Evolutionary conservation across 1,140 invertebrate genomes (phyloP).

Genomic region (Lanistes nyassanus): DNA sequence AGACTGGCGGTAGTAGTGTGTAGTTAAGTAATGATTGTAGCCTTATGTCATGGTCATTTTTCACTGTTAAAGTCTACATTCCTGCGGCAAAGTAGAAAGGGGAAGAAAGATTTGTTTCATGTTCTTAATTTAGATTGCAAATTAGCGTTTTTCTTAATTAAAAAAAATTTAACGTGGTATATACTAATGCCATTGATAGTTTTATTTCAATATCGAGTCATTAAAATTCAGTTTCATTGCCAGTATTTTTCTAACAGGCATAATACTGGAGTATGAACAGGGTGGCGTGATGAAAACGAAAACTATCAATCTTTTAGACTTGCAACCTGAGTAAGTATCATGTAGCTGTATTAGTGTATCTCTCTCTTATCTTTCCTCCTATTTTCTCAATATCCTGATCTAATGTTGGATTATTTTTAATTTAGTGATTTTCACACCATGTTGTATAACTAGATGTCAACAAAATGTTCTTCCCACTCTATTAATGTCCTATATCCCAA

Average conservation of each 20-base stretch:
- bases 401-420: no score
- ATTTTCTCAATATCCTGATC: neutral
- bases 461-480: no score
- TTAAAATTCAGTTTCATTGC: no score
- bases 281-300: slow-evolving; percentile 66
- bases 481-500: no score
- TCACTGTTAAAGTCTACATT: neutral
- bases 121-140: neutral
- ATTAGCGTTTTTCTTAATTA: neutral
- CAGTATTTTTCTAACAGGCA: slow-evolving; percentile 57
- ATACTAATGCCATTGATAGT: neutral
- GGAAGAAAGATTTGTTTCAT: no score
- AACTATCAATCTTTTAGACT: slow-evolving; percentile 66
- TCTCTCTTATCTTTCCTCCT: neutral
- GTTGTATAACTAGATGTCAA: no score
- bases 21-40: no score
- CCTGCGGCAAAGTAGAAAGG: no score
- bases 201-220: neutral
- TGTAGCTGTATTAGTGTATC: neutral
- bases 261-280: slow-evolving; percentile 68
- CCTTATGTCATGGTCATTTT: no score
- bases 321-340: slow-evolving; percentile 63
- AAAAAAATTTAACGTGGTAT: neutral
- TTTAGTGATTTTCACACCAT: no score
- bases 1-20: no score